Evolutionary conservation across 2,113 vertebrate species (phyloP).

Genomic region (Gallinago media): DNA sequence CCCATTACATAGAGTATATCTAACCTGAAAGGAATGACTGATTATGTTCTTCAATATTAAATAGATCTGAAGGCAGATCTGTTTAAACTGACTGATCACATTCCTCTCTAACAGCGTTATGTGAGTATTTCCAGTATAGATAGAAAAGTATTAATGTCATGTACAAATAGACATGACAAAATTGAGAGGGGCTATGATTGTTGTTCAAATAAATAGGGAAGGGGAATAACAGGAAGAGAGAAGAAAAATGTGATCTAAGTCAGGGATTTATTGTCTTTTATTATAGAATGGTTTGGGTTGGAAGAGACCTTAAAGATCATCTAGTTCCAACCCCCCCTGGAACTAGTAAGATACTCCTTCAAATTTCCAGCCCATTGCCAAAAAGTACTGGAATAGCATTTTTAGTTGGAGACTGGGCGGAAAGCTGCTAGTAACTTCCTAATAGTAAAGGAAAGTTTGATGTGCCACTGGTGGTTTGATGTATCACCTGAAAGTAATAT

Average conservation of each 20-base stretch:
- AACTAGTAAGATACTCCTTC: neutral
- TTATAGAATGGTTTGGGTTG: too few relatives aligned
- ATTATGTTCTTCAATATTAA: constrained; percentile 1
- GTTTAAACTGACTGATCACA: neutral
- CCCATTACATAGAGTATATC: neutral
- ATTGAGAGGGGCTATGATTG: neutral
- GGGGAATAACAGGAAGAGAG: neutral
- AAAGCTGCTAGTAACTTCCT: neutral
- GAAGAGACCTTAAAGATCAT: too few relatives aligned
- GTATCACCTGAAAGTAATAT: neutral
- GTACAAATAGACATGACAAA: neutral
- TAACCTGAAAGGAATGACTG: constrained; percentile 30
- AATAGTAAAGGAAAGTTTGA: neutral
- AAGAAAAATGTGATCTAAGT: neutral
- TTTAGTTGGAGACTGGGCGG: neutral
- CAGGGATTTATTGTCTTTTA: neutral
- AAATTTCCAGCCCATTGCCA: neutral
- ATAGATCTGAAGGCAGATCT: constrained; percentile 5
- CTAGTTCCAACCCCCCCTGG: too few relatives aligned
- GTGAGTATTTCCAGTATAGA: neutral
- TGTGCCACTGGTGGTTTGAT: neutral
- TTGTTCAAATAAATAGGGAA: neutral
- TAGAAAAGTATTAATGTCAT: neutral
- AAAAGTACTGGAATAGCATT: neutral
- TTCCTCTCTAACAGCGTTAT: neutral